phyloP scores from a whole-genome alignment of 2,888 invertebrate species.

The Heteropelma amictum region DNA sequence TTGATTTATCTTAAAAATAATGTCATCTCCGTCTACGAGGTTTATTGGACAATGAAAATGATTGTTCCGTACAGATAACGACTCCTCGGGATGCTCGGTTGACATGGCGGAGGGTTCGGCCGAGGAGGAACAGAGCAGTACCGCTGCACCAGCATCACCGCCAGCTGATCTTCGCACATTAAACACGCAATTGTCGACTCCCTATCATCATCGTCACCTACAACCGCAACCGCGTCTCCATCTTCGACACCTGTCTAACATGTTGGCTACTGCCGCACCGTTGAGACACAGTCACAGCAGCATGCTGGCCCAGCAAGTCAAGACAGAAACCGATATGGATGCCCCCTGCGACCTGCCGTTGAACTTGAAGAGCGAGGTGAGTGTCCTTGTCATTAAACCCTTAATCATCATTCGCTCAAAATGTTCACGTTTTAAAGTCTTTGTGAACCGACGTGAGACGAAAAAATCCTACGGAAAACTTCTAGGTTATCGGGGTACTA shows the following conservation, averaged over 20 bases:
- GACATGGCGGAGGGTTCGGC: conserved; percentile 90
- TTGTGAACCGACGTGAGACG: conserved; percentile 2
- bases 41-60: conserved; percentile 38
- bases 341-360: conserved; percentile 76
- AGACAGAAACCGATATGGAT: conserved; percentile 74
- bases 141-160: conserved; percentile 80
- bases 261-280: conserved; percentile 76
- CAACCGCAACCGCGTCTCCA: conserved; percentile 68
- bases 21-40: background rate
- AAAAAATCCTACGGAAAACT: background rate
- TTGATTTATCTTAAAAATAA: too few relatives aligned
- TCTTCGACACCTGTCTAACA: conserved; percentile 73
- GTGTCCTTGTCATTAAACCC: conserved; percentile 39
- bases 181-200: conserved; percentile 73
- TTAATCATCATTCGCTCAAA: background rate
- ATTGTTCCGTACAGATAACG: conserved; percentile 80
- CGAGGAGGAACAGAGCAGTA: conserved; percentile 80
- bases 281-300: conserved; percentile 74
- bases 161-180: conserved; percentile 79
- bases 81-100: conserved; percentile 89
- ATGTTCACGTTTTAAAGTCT: background rate
- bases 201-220: conserved; percentile 74
- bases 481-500: too few relatives aligned
- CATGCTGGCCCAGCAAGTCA: conserved; percentile 75
- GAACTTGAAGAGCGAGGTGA: conserved; percentile 77